Conservation (phyloP, 2,888 invertebrate genomes). For the Eugnorisma glareosa region DNA sequence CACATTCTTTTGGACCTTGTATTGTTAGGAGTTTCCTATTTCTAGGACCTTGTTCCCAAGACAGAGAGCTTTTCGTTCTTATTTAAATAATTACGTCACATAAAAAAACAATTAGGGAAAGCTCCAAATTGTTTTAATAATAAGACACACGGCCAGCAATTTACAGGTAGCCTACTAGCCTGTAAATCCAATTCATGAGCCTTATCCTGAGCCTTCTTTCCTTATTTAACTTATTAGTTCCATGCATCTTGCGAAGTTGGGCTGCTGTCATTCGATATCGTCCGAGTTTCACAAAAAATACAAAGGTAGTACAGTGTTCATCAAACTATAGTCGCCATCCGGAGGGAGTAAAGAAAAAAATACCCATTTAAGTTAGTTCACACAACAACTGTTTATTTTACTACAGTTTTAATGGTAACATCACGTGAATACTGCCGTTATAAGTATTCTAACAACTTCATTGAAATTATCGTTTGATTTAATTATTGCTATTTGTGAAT, state of each 20-base stretch:
- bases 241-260: not conserved
- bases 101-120: not conserved
- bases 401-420: conserved; percentile 59
- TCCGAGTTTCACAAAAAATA: not conserved
- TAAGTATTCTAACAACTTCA: conserved; percentile 10
- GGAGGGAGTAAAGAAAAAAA: conserved; percentile 40
- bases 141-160: not conserved
- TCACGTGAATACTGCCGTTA: conserved; percentile 51
- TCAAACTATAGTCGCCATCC: conserved; percentile 16
- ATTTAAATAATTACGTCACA: not conserved
- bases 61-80: not conserved
- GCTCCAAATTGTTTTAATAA: not conserved
- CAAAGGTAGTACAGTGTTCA: not conserved
- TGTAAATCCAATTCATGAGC: not conserved
- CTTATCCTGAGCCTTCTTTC: too few species aligned
- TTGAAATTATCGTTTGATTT: conserved; percentile 20
- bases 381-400: conserved; percentile 53
- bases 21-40: not conserved
- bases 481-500: conserved; percentile 29
- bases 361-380: conserved; percentile 43
- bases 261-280: not conserved
- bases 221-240: not conserved
- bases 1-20: conserved; percentile 1
- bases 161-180: not conserved
- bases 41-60: not conserved